Evolutionary conservation across 2,113 vertebrate species (phyloP).

Genomic region (Mystacornis crossleyi): DNA sequence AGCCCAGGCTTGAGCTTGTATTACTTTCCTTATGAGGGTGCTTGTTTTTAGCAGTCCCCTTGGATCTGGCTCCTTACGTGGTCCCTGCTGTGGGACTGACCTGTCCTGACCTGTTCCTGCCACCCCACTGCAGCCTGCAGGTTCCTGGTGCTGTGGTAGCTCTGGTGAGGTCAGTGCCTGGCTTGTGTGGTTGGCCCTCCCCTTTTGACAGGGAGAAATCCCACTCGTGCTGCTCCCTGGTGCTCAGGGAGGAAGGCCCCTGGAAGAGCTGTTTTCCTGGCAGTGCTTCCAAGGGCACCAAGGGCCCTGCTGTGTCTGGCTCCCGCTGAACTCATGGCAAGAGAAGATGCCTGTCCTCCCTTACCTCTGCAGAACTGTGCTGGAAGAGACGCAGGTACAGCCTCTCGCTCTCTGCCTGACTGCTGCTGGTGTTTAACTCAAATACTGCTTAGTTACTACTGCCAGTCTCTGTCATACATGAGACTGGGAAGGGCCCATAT

Average conservation of each 20-base stretch:
- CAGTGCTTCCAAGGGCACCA: background rate
- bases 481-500: background rate
- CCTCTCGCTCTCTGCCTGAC: background rate
- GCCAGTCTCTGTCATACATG: background rate
- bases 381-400: background rate
- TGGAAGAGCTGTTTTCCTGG: background rate
- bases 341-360: background rate
- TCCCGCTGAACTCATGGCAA: background rate
- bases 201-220: background rate
- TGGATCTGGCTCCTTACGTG: fast-evolving
- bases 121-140: fast-evolving
- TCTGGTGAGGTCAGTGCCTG: background rate
- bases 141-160: background rate
- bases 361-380: background rate
- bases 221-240: background rate
- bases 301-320: background rate
- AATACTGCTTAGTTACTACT: background rate
- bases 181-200: fast-evolving
- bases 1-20: fast-evolving
- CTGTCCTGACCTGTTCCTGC: background rate
- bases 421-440: background rate
- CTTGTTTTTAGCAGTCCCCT: fast-evolving
- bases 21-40: fast-evolving
- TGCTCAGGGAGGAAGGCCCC: background rate
- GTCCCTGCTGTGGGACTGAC: no score